A percentile compares a stretch with the other conserved stretches of the same genome.
phyloP scores from a whole-genome alignment of 53 echinoderm and acorn worm species.

The Zoroaster sp. region DNA sequence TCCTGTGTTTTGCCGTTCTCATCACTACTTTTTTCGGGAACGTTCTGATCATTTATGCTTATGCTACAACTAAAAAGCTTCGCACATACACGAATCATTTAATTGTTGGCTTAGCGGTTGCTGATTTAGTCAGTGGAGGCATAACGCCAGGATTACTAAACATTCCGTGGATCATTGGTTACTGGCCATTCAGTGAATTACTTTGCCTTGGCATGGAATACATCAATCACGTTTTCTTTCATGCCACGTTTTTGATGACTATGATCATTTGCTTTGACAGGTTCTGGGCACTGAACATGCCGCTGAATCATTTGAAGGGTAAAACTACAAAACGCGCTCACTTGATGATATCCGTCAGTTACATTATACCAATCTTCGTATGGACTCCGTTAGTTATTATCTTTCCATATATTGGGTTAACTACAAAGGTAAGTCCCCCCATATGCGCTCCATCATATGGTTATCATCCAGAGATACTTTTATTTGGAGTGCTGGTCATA shows the following conservation, averaged over 20 bases:
- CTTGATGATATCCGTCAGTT: conserved; percentile 43
- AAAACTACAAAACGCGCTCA: conserved; percentile 49
- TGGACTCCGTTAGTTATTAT: conserved; percentile 54
- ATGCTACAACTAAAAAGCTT: conserved; percentile 43
- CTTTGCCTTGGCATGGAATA: conserved; percentile 18
- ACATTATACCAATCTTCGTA: conserved; percentile 45
- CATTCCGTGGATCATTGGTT: conserved; percentile 30
- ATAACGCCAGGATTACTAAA: background rate
- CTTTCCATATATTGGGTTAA: conserved; percentile 39
- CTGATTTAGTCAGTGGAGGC: conserved; percentile 29
- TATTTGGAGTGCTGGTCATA: background rate
- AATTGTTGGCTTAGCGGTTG: conserved; percentile 48
- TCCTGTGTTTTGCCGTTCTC: conserved; percentile 31
- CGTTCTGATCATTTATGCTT: conserved; percentile 29
- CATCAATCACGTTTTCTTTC: conserved; percentile 48
- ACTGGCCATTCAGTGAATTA: conserved; percentile 43
- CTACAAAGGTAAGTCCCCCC: background rate
- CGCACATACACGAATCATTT: conserved; percentile 58
- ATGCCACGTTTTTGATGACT: conserved; percentile 24
- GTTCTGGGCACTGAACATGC: conserved; percentile 49
- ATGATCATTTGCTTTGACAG: conserved; percentile 67
- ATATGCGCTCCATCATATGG: conserved; percentile 16
- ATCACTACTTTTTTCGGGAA: conserved; percentile 54
- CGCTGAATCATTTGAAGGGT: conserved; percentile 54
- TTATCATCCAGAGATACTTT: background rate